Base-by-base conservation (phyloP, 2,113 vertebrate species). In the Caretta caretta region DNA sequence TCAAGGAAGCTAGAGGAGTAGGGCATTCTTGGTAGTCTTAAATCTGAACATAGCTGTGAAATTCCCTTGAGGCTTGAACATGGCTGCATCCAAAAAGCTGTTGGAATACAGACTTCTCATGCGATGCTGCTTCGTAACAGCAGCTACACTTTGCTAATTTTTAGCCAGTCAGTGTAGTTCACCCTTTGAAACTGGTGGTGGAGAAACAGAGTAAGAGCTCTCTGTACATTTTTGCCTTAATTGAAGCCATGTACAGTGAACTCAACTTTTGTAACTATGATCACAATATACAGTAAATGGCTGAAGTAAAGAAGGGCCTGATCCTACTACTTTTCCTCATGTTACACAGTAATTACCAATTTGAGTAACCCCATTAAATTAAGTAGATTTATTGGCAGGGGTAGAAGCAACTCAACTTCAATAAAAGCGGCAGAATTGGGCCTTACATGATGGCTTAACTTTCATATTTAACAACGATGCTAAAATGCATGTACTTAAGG, bases 11-110 rank as follows among this genome's bases (percentile, higher is more conserved):
- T 72, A 65, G 76, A 29, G 65, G 62, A 65, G 31, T 27, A 35
- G 62, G 16, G 31, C 62, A 65, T 35, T 35, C 3, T 35, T 78
- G 80, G 9, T 5, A 14, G 29, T 29, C 29, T 90, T 85, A 72
- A 81, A 79, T n/a, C 65, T 31, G 27, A 27, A 75, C 42, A 57
- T 42, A 91, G 8, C 20, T 49, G 35, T 78, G 78, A 82, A 89
- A 82, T 86, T 93, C 13, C 84, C 25, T 6, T 48, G 48, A 38
- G 69, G 35, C 13, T 89, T 83, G 8, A 83, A 92, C 35, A 94
- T 16, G 4, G 48, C 65, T 86, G 5, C 35, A 72, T 72, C 35
- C 65, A 72, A 38, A 54, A 38, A 72, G 35, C 8, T 38, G 35
- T 65, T 65, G 31, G 31, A 65, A 65, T 31, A 14, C 35, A 5